Evolutionary conservation across 2,113 vertebrate genomes (phyloP).

Genomic region (Tamias sibiricus): DNA sequence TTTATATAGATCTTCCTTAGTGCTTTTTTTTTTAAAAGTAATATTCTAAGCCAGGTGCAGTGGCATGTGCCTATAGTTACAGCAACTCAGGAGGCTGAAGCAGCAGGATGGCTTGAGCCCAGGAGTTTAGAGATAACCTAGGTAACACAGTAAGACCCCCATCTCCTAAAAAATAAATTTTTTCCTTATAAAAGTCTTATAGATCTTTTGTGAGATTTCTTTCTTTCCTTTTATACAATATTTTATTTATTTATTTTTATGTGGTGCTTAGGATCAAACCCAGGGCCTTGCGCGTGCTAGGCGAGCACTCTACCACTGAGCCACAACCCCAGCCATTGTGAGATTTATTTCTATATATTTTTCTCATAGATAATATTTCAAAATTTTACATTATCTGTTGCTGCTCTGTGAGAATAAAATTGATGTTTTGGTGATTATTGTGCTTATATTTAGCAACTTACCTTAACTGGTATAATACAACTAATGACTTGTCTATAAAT

Average conservation of each 20-base stretch:
- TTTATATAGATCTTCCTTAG: neutral
- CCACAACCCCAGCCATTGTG: neutral
- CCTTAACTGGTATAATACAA: neutral
- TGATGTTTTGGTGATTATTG: neutral
- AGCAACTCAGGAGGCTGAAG: neutral
- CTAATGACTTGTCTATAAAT: neutral
- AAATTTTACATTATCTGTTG: neutral
- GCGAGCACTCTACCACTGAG: too few species aligned
- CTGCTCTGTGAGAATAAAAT: neutral
- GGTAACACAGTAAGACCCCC: neutral
- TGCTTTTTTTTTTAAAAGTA: slow-evolving; percentile 26
- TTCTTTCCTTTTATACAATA: too few species aligned
- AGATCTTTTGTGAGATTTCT: too few species aligned
- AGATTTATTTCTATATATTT: neutral
- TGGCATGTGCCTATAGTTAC: too few species aligned
- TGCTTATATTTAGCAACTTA: neutral
- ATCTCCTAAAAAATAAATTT: neutral
- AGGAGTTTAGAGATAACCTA: neutral
- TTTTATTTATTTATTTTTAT: too few species aligned
- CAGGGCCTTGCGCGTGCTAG: too few species aligned
- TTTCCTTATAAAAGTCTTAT: too few species aligned
- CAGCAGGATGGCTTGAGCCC: neutral
- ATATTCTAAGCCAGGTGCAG: neutral
- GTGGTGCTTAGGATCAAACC: too few species aligned
- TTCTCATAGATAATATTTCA: neutral